phyloP scores from a whole-genome alignment of 2,888 invertebrate species.

The Prosopocoilus inquinatus region DNA sequence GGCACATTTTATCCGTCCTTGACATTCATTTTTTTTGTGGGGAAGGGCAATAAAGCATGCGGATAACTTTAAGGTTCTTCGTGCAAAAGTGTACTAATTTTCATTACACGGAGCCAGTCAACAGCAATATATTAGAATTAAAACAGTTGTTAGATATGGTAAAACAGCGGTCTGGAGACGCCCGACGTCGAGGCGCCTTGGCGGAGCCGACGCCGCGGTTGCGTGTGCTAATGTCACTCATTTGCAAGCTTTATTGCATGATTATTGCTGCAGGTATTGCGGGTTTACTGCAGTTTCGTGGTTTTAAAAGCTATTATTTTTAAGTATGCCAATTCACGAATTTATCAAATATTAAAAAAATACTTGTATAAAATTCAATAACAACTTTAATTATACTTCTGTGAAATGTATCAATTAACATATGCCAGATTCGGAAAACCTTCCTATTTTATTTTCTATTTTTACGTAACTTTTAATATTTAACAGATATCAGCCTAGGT shows the following conservation, averaged over 20 bases:
- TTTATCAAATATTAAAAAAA: background rate
- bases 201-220: slow-evolving; percentile 28
- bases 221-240: slow-evolving; percentile 34
- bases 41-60: background rate
- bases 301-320: background rate
- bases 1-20: slow-evolving; percentile 3
- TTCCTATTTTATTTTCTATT: too few species aligned
- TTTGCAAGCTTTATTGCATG: slow-evolving; percentile 32
- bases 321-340: background rate
- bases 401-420: too few species aligned
- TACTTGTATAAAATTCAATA: too few species aligned
- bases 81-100: slow-evolving; percentile 8
- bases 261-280: slow-evolving; percentile 34
- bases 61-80: background rate
- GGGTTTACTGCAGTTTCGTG: slow-evolving; percentile 29
- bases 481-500: too few species aligned
- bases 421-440: too few species aligned
- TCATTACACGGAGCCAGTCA: slow-evolving; percentile 3
- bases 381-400: too few species aligned
- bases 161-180: slow-evolving; percentile 26
- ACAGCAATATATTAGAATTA: slow-evolving; percentile 10
- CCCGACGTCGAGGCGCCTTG: slow-evolving; percentile 34
- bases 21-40: slow-evolving; percentile 6
- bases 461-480: too few species aligned
- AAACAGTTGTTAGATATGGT: slow-evolving; percentile 15